Evolutionary conservation across 1,140 invertebrate species (phyloP).

Genomic region (Bombus pyrosoma): DNA sequence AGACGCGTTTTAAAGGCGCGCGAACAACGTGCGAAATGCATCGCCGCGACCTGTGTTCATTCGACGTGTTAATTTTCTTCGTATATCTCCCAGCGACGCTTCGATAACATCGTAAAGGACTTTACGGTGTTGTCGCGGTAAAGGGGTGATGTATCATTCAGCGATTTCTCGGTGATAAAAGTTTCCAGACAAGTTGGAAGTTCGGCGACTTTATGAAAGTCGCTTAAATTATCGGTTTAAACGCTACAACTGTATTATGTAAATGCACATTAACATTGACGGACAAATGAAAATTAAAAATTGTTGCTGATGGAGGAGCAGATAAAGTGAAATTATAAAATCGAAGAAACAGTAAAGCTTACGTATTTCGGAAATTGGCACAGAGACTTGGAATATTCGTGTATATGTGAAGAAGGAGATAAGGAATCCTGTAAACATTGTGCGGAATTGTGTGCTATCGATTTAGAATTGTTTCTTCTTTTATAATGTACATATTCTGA

Average conservation of each 20-base stretch:
- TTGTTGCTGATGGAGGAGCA: background rate
- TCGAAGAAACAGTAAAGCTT: no score
- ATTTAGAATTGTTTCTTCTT: no score
- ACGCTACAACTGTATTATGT: background rate
- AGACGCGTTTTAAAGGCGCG: background rate
- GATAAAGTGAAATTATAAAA: no score
- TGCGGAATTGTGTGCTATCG: no score
- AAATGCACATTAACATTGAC: background rate
- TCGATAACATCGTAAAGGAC: background rate
- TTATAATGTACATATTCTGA: no score
- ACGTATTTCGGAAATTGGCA: no score
- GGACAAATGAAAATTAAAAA: background rate
- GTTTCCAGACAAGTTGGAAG: no score
- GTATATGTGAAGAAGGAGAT: no score
- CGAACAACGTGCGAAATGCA: background rate
- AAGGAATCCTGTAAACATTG: no score
- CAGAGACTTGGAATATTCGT: no score
- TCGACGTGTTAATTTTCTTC: background rate
- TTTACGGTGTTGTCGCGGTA: constrained; percentile 4
- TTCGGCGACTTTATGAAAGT: background rate
- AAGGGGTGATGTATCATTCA: background rate
- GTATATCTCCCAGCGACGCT: background rate
- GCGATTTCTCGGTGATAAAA: background rate
- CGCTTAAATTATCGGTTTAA: background rate
- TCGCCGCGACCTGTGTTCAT: background rate